Percentiles rank a stretch among this genome's conserved stretches.
These are phyloP conservation scores for Manis javanica DNA, from an alignment of 2,797 vertebrate genomes.

Conservation along the genomic window DNA sequence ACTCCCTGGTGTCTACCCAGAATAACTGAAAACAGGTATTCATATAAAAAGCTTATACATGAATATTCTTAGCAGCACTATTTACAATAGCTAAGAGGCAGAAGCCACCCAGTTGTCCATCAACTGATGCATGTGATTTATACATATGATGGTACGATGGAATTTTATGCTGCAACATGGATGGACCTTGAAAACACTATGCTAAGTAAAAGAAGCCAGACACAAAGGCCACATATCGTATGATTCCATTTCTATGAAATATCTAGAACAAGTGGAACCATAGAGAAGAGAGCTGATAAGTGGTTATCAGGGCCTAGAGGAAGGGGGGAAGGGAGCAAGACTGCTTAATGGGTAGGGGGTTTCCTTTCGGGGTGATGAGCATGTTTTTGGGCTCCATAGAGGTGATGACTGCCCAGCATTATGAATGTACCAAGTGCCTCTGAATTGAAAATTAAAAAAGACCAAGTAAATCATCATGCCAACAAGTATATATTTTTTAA, in stretches of 20 bases:
- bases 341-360: rapidly evolving
- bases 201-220: too few relatives aligned
- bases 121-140: too few relatives aligned
- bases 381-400: background rate
- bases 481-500: background rate
- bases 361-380: background rate
- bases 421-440: background rate
- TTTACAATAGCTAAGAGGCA: background rate
- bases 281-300: background rate
- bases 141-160: rapidly evolving
- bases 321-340: background rate
- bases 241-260: background rate
- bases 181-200: background rate
- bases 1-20: rapidly evolving
- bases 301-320: background rate
- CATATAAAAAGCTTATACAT: background rate
- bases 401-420: background rate
- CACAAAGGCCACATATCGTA: rapidly evolving
- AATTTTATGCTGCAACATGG: background rate
- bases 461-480: background rate
- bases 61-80: background rate
- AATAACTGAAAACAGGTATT: background rate
- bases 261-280: background rate
- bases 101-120: background rate
- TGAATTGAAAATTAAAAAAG: background rate